Base-by-base conservation (phyloP, 2,113 vertebrate genomes). In the Cyphomyrus discorhynchus region DNA sequence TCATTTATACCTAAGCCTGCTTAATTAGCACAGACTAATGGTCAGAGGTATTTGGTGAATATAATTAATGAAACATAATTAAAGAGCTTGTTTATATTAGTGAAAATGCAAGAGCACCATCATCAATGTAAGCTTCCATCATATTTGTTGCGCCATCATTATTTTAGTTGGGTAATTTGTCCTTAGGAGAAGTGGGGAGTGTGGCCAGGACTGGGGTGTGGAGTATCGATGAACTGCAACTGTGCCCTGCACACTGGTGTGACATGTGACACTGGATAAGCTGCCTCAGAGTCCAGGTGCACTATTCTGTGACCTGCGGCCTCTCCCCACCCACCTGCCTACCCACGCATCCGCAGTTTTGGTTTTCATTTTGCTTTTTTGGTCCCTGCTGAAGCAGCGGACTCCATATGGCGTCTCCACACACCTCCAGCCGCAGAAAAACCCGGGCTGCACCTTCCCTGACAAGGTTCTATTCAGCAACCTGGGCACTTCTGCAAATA, bases 11-110 rank as follows among this genome's bases (percentile, higher is more conserved):
- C 24, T 19, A 50, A 17, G 27, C n/a, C 85, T 53, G 85, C 50
- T 87, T 87, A 53, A 87, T 87, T 56, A 35, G 50, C 27, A 35
- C 31, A 27, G 85, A 53, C 66, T 74, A 58, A 46, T 88, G 87
- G 62, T 47, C 42, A 88, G 62, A 42, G 42, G 13, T 74, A 74
- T 74, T 70, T 74, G 45, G 87, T 24, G 42, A 31, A 46, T 45
- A n/a, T 74, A 49, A 74, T 47, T 46, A 49, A 31, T 47, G 58
- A 70, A 88, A 31, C 39, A 49, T 19, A 66, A 74, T 74, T 35
- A 35, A 66, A 62, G 17, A 17, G 45, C 58, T n/a, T 88, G 45
- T 27, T 88, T 88, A 49, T 27, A 49, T 88, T 27, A 88, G 45
- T 31, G 88, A 35, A 87, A 42, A 87, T 87, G 24, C 5, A 52